Conservation (phyloP, 53 echinoderm and acorn worm species). For the Zoroaster sp. region DNA sequence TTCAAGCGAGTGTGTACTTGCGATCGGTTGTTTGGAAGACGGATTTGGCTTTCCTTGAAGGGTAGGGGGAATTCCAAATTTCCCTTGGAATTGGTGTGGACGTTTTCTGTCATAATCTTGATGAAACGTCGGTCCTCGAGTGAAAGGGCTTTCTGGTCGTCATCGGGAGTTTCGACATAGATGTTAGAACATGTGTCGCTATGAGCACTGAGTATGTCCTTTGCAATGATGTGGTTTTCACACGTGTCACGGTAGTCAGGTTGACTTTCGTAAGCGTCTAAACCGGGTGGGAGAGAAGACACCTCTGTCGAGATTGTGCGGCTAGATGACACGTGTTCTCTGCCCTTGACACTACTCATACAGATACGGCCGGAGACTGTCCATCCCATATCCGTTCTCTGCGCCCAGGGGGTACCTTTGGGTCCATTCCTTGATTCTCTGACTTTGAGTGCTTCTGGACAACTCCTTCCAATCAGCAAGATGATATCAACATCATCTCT, state of each 20-base stretch:
- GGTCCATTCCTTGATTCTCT: conserved; percentile 68
- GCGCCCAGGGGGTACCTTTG: conserved; percentile 64
- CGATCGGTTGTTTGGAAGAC: conserved; percentile 15
- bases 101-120: conserved; percentile 26
- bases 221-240: conserved; percentile 35
- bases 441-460: conserved; percentile 68
- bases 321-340: conserved; percentile 15
- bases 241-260: background rate
- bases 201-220: background rate
- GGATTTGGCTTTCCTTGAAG: background rate
- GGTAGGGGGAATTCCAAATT: conserved; percentile 36
- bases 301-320: background rate
- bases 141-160: conserved; percentile 35
- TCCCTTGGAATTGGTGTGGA: conserved; percentile 48
- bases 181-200: background rate
- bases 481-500: conserved; percentile 51
- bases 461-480: conserved; percentile 56
- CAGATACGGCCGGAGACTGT: conserved; percentile 60
- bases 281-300: background rate
- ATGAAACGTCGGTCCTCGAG: conserved; percentile 54
- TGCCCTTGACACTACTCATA: background rate
- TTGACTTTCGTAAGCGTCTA: background rate
- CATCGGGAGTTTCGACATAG: conserved; percentile 23
- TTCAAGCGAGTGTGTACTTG: background rate
- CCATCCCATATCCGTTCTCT: conserved; percentile 64